Conservation (phyloP, 1,140 invertebrate species). For the Thaumatotibia leucotreta region DNA sequence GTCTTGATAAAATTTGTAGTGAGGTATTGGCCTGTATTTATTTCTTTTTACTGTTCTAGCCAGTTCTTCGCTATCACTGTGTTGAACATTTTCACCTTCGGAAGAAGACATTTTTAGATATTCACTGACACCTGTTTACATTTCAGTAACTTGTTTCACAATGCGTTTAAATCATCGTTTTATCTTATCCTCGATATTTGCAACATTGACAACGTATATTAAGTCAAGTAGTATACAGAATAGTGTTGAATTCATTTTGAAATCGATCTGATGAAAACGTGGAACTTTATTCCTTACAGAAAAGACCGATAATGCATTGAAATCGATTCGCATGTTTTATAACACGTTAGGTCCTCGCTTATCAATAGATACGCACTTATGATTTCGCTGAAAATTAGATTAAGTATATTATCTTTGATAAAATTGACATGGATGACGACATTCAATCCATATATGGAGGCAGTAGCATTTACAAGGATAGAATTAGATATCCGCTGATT, state of each 20-base stretch:
- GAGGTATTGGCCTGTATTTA: neutral
- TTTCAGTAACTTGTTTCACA: neutral
- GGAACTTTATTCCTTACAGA: neutral
- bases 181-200: neutral
- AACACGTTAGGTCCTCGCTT: neutral
- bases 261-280: neutral
- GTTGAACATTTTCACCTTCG: neutral
- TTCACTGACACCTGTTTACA: neutral
- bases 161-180: neutral
- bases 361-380: neutral
- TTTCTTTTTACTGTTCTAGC: neutral
- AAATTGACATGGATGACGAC: neutral
- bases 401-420: neutral
- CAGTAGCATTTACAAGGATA: neutral
- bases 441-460: neutral
- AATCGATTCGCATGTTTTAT: neutral
- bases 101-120: constrained; percentile 5
- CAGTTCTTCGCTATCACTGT: neutral
- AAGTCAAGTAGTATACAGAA: neutral
- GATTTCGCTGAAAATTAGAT: neutral
- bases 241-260: neutral
- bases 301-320: neutral
- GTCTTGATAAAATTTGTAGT: neutral
- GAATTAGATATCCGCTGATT: neutral
- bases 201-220: neutral